Base-by-base conservation (phyloP, 2,797 vertebrate species). In the Malurus leucopterus region DNA sequence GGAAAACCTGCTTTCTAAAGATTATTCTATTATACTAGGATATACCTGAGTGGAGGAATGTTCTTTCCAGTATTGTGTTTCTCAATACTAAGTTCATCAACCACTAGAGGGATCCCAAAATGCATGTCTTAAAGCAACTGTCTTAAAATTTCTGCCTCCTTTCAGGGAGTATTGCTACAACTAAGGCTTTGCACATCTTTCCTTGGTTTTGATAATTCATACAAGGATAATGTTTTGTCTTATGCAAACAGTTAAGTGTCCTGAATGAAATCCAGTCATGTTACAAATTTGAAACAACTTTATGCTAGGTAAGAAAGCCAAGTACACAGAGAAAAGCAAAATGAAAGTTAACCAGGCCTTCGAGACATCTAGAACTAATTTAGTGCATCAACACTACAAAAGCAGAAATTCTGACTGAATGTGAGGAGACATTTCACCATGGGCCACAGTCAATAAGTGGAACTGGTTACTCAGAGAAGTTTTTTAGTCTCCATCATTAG, bases 51-150 rank as follows among this genome's bases (percentile, higher is more conserved):
- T 4, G 43, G 3, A 79, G 5, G 23, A 44, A 8, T 3, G 4
- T 6, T 18, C 21, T 32, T 81, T 19, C 13, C 24, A 47, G 1
- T 15, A 34, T 1, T 10, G n/a, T 13, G 8, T 55, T 53, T 84
- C 38, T 72, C 50, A 63, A 8, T 16, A 67, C 2, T 24, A 49
- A 91, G 6, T 38, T 84, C 46, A 68, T 19, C 1, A 1, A 88
- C 71, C 88, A 76, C 84, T 82, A 94, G 90, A 88, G 91, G 92
- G 90, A 91, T 59, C 59, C 38, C 30, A 6, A 81, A 89, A 78
- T 23, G 14, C 44, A 36, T 0, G 5, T 19, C 38, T 21, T 34
- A 32, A 63, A 80, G 16, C 10, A 47, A 19, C 19, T 21, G 21
- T n/a, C 15, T 30, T 44, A n/a, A 58, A 87, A 51, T 2, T 58